phyloP scores from a whole-genome alignment of 2,888 invertebrate genomes.

The Nowickia ferox region DNA sequence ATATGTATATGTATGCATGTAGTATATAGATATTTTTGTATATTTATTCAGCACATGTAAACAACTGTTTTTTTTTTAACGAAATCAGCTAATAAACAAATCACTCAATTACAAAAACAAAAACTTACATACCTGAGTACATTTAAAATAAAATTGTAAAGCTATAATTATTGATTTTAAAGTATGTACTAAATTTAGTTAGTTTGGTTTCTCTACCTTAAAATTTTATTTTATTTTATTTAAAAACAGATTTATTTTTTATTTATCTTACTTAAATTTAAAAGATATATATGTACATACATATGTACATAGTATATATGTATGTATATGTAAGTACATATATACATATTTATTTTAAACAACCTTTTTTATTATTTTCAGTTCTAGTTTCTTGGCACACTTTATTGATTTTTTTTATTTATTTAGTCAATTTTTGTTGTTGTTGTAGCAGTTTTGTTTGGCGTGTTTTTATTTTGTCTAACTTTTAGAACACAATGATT shows the following conservation, averaged over 20 bases:
- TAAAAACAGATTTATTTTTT: not conserved
- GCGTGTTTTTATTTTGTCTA: slow-evolving; percentile 11
- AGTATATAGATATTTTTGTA: not conserved
- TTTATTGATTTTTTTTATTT: slow-evolving; percentile 50
- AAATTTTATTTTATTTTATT: not conserved
- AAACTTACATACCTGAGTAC: too few species aligned
- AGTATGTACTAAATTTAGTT: too few species aligned
- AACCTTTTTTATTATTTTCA: not conserved
- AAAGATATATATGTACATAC: not conserved
- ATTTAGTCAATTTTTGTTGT: slow-evolving; percentile 27
- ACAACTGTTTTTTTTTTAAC: slow-evolving; percentile 1
- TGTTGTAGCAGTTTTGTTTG: slow-evolving; percentile 21
- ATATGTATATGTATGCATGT: not conserved
- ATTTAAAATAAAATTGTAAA: too few species aligned
- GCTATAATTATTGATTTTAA: too few species aligned
- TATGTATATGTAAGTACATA: not conserved
- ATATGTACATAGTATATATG: too few species aligned
- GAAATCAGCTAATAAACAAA: slow-evolving; percentile 15
- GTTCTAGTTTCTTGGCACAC: slow-evolving; percentile 32
- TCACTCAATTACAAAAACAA: slow-evolving; percentile 28
- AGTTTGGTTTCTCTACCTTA: too few species aligned
- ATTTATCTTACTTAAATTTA: not conserved
- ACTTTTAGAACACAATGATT: slow-evolving; percentile 38
- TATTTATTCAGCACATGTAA: slow-evolving; percentile 2
- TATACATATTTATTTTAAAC: not conserved